Evolutionary conservation across 2,113 vertebrate genomes (phyloP).

Genomic region (Hemiprocne comata): DNA sequence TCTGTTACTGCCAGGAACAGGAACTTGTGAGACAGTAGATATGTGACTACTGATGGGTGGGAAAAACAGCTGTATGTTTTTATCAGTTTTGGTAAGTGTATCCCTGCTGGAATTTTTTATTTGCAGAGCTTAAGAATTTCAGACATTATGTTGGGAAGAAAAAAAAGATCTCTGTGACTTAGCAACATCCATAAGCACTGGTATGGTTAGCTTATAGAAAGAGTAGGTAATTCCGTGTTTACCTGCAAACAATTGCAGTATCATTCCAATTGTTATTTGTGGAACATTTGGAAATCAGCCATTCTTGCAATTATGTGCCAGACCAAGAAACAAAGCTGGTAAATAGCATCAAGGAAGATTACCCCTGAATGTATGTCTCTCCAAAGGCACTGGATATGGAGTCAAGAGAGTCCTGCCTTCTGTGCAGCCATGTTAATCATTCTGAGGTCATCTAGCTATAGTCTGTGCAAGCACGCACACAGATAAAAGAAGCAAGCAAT

Average conservation of each 20-base stretch:
- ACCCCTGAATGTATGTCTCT: neutral
- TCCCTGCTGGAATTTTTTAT: neutral
- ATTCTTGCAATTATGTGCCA: neutral
- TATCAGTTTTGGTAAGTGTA: neutral
- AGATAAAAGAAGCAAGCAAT: neutral
- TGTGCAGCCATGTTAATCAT: neutral
- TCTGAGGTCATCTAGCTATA: neutral
- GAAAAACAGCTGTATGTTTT: neutral
- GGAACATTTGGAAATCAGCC: neutral
- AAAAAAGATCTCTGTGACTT: neutral
- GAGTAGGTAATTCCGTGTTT: neutral
- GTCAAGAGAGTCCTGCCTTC: neutral
- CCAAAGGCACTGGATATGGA: neutral
- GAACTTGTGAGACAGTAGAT: neutral
- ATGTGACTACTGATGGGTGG: neutral
- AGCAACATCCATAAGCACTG: neutral
- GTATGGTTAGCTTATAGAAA: neutral
- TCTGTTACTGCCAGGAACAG: neutral
- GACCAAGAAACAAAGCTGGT: neutral
- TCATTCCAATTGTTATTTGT: neutral
- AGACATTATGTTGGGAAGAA: fast-evolving
- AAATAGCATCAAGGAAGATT: neutral
- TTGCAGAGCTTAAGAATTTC: neutral
- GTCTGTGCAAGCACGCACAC: neutral
- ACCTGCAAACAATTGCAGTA: neutral